Evolutionary conservation across 1,140 invertebrate species (phyloP), one percentile per base, ranked within the genome.

Genomic region (Lucilia sericata): DNA sequence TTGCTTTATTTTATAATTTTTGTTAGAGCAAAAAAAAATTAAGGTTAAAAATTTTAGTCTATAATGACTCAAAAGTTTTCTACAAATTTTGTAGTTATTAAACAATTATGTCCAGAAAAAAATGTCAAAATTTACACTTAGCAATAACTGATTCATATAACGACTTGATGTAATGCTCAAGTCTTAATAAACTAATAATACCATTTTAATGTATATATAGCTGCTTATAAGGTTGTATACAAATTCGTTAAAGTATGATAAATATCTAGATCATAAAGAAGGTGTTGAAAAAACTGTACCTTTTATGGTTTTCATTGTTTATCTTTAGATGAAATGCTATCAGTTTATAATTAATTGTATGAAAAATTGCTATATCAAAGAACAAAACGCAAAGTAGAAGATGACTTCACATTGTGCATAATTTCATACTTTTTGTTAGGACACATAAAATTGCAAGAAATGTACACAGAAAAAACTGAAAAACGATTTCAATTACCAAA

Each of bases 311-410:
- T 34, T 10, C 30, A 75, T 36, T 30, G 1, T 10, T 14, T 36
- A 3, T 25, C 25, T 30, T 30, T 2, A 30, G 25, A 30, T 21
- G 9, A 74, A 74, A 75, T 5, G 13, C 34, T 75, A 25, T 75
- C 74, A 75, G 25, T 75, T 36, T 34, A 75, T 34, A 36, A 36
- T 34, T 75, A 75, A 75, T 75, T 75, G 30, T 75, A 75, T 75
- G 74, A 34, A 13, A 34, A 36, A 36, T 30, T 30, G 25, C 25
- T 30, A 30, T 30, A 34, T 21, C 13, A 9, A 34, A 25, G 74
- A 75, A 75, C 25, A 34, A 13, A 2, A 2, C 25, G 3, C 25
- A 30, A 14, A 75, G 1, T 30, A 75, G 12, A 75, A 13, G 13
- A 34, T 8, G 13, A 75, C 8, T 7, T 70, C 17, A 7, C 10